phyloP scores from a whole-genome alignment of 2,888 invertebrate genomes.

The Agriopis aurantiaria region DNA sequence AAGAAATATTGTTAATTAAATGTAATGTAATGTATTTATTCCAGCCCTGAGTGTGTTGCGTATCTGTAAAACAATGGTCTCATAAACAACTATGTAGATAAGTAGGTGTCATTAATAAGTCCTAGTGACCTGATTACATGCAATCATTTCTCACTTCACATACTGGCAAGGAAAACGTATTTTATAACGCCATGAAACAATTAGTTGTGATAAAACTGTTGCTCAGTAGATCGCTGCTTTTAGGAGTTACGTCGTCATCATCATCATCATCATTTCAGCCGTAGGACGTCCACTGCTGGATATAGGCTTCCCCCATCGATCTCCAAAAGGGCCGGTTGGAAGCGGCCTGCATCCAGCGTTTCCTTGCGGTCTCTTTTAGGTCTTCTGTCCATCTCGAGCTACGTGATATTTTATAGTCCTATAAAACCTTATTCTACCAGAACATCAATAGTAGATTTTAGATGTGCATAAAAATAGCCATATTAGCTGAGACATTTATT shows the following conservation, averaged over 20 bases:
- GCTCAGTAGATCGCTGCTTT: neutral
- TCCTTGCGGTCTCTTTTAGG: no score
- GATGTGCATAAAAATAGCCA: no score
- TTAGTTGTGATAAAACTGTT: neutral
- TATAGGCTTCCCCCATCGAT: no score
- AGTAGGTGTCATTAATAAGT: constrained; percentile 17
- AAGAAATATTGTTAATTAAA: neutral
- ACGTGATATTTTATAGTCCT: no score
- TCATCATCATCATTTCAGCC: no score
- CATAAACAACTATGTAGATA: constrained; percentile 27
- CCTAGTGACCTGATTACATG: constrained; percentile 29
- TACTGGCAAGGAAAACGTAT: constrained; percentile 9
- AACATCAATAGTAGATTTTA: neutral
- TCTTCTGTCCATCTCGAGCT: no score
- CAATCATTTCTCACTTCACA: constrained; percentile 12
- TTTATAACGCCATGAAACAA: neutral
- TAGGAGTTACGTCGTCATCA: no score
- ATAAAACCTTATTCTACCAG: neutral
- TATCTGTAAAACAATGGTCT: constrained; percentile 22
- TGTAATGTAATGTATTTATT: constrained; percentile 6
- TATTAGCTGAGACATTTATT: no score
- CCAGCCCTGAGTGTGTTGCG: constrained; percentile 16
- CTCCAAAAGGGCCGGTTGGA: no score
- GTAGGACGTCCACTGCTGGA: no score
- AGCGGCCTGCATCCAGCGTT: no score